A percentile compares a stretch with the other conserved stretches of the same genome.
Conservation (phyloP, 2,888 invertebrate genomes). For the Calephelis perditalis region DNA sequence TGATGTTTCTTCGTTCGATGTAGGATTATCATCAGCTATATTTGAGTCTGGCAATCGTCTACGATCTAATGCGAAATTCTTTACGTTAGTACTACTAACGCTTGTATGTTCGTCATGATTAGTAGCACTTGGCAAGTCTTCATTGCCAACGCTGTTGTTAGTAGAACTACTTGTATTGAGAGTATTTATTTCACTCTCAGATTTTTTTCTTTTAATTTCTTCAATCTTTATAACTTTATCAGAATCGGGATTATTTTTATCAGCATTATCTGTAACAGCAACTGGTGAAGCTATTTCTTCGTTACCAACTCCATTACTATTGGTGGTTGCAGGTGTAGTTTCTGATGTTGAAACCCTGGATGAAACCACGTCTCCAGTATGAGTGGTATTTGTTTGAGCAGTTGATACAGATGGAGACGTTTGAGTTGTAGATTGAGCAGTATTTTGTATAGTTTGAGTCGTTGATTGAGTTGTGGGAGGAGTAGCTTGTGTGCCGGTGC, state of each 20-base stretch:
- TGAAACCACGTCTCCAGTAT: slow-evolving; percentile 57
- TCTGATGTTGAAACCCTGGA: slow-evolving; percentile 40
- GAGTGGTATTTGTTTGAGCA: slow-evolving; percentile 63
- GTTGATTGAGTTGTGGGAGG: slow-evolving; percentile 64
- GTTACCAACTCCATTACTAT: slow-evolving; percentile 40
- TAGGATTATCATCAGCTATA: slow-evolving; percentile 38
- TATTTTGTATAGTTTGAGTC: slow-evolving; percentile 70
- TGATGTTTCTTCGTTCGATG: slow-evolving; percentile 20
- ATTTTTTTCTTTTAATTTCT: slow-evolving; percentile 52
- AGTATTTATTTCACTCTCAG: slow-evolving; percentile 38
- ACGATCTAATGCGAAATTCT: slow-evolving; percentile 55
- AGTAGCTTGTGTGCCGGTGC: slow-evolving; percentile 62
- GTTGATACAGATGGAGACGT: slow-evolving; percentile 68
- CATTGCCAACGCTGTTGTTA: slow-evolving; percentile 30
- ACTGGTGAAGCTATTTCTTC: slow-evolving; percentile 37
- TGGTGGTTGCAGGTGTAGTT: slow-evolving; percentile 46
- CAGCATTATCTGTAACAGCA: slow-evolving; percentile 33
- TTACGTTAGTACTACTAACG: slow-evolving; percentile 35
- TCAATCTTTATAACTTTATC: slow-evolving; percentile 51
- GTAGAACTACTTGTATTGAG: slow-evolving; percentile 38
- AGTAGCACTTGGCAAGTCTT: slow-evolving; percentile 36
- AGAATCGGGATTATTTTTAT: slow-evolving; percentile 37
- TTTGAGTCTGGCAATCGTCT: slow-evolving; percentile 43
- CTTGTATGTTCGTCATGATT: slow-evolving; percentile 30
- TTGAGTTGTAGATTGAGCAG: slow-evolving; percentile 71